phyloP scores from a whole-genome alignment of 92 coral and sea anemone species.

The Paragorgia papillata region DNA sequence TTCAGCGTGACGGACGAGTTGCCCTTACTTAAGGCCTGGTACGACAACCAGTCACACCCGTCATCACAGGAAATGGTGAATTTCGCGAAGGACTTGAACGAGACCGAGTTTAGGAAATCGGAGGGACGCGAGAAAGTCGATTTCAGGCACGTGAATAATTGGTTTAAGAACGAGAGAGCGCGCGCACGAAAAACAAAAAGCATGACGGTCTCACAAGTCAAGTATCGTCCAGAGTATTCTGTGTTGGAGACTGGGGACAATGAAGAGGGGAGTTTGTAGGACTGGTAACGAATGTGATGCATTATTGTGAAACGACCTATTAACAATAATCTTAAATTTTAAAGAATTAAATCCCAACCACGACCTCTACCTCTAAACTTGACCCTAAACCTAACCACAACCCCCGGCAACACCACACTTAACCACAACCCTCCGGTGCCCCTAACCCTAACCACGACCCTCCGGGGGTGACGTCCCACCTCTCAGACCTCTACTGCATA shows the following conservation, averaged over 20 bases:
- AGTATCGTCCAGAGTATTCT: slow-evolving; percentile 10
- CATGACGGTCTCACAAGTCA: slow-evolving; percentile 55
- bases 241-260: neutral
- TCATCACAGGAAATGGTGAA: slow-evolving; percentile 72
- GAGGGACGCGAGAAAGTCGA: slow-evolving; percentile 69
- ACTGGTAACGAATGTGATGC: neutral
- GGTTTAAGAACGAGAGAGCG: slow-evolving; percentile 98
- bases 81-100: slow-evolving; percentile 76
- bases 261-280: neutral
- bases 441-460: too few species aligned
- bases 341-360: too few species aligned
- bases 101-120: slow-evolving; percentile 73
- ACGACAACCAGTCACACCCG: slow-evolving; percentile 85
- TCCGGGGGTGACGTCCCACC: too few species aligned
- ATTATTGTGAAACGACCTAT: too few species aligned
- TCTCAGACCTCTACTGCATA: too few species aligned
- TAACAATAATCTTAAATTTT: too few species aligned
- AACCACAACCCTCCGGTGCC: too few species aligned
- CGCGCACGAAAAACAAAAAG: slow-evolving; percentile 79
- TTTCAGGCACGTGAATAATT: slow-evolving; percentile 87
- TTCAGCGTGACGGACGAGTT: slow-evolving; percentile 82
- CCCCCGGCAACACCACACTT: too few species aligned
- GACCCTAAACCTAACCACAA: too few species aligned
- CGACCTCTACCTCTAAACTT: too few species aligned
- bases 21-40: slow-evolving; percentile 85